A percentile compares a stretch with the other conserved stretches of the same genome.
Evolutionary conservation across 2,113 vertebrate species (phyloP).

Genomic region (Apodemus sylvaticus): DNA sequence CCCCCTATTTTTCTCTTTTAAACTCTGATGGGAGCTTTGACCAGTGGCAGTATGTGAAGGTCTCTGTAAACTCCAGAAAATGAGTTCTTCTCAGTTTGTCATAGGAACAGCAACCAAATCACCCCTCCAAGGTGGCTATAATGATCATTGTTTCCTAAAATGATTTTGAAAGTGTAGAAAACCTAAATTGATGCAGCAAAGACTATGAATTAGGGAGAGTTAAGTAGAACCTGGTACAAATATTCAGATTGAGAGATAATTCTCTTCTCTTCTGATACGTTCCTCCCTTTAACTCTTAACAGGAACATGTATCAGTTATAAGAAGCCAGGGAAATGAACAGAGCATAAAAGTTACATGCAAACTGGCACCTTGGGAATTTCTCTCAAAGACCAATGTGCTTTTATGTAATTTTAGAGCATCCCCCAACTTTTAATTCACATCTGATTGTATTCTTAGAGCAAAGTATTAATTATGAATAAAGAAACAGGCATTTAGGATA

Average conservation of each 20-base stretch:
- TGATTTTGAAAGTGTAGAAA: background rate
- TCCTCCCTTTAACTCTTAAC: background rate
- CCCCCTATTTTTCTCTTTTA: background rate
- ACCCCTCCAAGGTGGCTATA: background rate
- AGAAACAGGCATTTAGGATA: background rate
- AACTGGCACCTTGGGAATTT: background rate
- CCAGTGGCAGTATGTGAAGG: background rate
- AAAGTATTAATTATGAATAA: constrained; percentile 6
- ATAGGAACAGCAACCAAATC: background rate
- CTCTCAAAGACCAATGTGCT: background rate
- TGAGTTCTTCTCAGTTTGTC: background rate
- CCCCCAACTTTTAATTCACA: background rate
- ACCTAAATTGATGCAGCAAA: background rate
- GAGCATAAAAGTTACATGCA: background rate
- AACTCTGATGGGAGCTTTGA: background rate
- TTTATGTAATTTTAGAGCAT: background rate
- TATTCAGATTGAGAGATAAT: background rate
- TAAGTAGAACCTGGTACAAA: constrained; percentile 3
- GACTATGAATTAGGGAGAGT: background rate
- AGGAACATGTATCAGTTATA: background rate
- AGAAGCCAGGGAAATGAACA: constrained; percentile 1
- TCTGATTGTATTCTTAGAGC: background rate
- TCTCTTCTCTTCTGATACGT: background rate
- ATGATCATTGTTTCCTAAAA: background rate
- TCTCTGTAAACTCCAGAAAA: background rate